Conservation (phyloP, 1,140 invertebrate species). For the Habropoda laboriosa region DNA sequence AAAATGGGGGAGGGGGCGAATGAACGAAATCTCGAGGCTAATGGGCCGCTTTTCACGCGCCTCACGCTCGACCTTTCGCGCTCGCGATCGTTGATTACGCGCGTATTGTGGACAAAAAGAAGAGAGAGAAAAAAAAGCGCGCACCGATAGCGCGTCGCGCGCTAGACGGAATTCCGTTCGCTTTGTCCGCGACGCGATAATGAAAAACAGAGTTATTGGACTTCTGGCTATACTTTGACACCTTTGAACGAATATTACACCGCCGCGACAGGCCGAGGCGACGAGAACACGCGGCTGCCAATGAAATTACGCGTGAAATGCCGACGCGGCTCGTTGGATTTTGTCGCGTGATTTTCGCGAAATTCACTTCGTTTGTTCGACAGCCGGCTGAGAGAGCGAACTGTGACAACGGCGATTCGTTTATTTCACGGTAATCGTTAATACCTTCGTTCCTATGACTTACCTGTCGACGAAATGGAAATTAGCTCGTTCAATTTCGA, state of each 20-base stretch:
- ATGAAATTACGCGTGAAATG: conserved; percentile 44
- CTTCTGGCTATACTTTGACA: conserved; percentile 44
- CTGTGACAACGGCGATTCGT: neutral
- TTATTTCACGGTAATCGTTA: neutral
- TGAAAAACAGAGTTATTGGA: conserved; percentile 44
- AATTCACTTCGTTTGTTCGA: conserved; percentile 16
- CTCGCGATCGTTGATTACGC: neutral
- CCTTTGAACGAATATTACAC: conserved; percentile 36
- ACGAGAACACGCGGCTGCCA: neutral
- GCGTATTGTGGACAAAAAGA: too few species aligned
- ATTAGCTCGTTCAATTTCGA: neutral
- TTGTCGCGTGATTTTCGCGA: conserved; percentile 5
- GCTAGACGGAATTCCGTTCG: neutral
- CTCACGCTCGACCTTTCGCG: neutral
- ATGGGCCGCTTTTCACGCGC: neutral
- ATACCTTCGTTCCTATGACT: neutral
- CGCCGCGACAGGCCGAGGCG: neutral
- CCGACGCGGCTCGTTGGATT: neutral
- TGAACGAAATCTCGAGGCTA: neutral
- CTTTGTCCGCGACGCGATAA: conserved; percentile 19
- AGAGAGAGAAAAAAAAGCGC: neutral
- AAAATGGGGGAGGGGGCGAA: too few species aligned
- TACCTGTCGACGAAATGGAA: neutral
- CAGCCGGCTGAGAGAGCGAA: too few species aligned
- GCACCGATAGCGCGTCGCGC: neutral